A percentile compares a stretch with the other conserved stretches of the same genome.
These are phyloP conservation scores for Blera fallax DNA, from an alignment of 2,888 invertebrate genomes.

Conservation along the genomic window DNA sequence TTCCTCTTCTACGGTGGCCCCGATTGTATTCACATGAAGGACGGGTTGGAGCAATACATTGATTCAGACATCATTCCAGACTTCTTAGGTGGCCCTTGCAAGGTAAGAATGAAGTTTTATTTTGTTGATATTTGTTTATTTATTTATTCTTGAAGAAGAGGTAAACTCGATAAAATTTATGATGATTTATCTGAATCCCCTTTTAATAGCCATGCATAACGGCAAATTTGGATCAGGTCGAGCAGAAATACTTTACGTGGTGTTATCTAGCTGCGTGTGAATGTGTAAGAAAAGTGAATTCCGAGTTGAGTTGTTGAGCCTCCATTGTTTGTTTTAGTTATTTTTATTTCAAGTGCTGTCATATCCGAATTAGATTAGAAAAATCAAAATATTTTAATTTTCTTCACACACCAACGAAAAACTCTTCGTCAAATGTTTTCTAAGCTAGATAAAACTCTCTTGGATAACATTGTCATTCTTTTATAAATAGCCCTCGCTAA, in stretches of 20 bases:
- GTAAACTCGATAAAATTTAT: not conserved
- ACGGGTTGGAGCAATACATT: constrained; percentile 93
- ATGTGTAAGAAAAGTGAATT: constrained; percentile 80
- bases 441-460: not conserved
- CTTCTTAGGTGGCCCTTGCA: constrained; percentile 94
- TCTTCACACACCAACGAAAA: constrained; percentile 3
- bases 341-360: constrained; percentile 23
- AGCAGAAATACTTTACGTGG: constrained; percentile 80
- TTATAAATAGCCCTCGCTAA: no score
- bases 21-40: constrained; percentile 90
- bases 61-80: constrained; percentile 93
- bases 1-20: constrained; percentile 95
- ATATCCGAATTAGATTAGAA: constrained; percentile 5
- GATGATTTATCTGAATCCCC: constrained; percentile 19
- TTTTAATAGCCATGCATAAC: constrained; percentile 59
- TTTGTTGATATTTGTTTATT: constrained; percentile 32
- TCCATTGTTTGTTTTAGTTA: constrained; percentile 12
- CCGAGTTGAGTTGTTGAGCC: constrained; percentile 52
- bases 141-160: constrained; percentile 3
- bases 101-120: constrained; percentile 83
- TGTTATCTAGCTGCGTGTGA: constrained; percentile 81
- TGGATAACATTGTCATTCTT: no score
- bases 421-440: not conserved
- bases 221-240: constrained; percentile 80
- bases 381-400: constrained; percentile 1